These are phyloP conservation scores for Apantesis nais DNA, from an alignment of 2,888 invertebrate species.

Conservation along the genomic window DNA sequence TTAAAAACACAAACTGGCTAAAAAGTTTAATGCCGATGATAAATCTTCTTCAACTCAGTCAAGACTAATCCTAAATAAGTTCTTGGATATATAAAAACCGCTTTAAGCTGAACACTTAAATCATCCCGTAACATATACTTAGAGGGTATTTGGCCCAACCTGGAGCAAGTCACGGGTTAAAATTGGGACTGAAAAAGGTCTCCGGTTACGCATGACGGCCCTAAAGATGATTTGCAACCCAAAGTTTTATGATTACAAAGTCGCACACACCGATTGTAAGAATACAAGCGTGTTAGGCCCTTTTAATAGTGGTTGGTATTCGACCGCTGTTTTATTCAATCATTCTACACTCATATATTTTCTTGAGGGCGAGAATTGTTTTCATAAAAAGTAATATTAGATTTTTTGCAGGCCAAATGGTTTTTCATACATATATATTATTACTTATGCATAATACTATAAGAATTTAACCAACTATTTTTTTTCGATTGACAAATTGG, in stretches of 20 bases:
- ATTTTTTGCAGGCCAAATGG: conserved; percentile 14
- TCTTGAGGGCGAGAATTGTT: conserved; percentile 23
- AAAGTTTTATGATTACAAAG: conserved; percentile 46
- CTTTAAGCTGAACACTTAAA: conserved; percentile 21
- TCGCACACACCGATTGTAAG: conserved; percentile 42
- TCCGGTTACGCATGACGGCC: conserved; percentile 38
- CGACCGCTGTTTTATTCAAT: conserved; percentile 33
- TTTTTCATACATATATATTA: background rate
- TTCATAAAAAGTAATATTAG: conserved; percentile 30
- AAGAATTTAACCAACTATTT: no score
- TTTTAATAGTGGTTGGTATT: conserved; percentile 33
- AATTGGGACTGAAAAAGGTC: conserved; percentile 47
- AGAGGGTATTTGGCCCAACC: conserved; percentile 26
- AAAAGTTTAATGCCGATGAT: background rate
- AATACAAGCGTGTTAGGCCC: conserved; percentile 36
- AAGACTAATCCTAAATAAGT: background rate
- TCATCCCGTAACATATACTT: conserved; percentile 22
- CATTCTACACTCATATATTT: conserved; percentile 27
- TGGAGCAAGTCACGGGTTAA: conserved; percentile 46
- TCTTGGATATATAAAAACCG: conserved; percentile 9
- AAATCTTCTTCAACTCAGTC: background rate
- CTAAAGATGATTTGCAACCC: conserved; percentile 45
- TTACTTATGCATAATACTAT: background rate
- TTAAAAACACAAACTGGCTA: background rate
- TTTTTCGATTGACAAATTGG: no score